phyloP scores from a whole-genome alignment of 2,113 vertebrate species.

The Scartelaos histophorus region DNA sequence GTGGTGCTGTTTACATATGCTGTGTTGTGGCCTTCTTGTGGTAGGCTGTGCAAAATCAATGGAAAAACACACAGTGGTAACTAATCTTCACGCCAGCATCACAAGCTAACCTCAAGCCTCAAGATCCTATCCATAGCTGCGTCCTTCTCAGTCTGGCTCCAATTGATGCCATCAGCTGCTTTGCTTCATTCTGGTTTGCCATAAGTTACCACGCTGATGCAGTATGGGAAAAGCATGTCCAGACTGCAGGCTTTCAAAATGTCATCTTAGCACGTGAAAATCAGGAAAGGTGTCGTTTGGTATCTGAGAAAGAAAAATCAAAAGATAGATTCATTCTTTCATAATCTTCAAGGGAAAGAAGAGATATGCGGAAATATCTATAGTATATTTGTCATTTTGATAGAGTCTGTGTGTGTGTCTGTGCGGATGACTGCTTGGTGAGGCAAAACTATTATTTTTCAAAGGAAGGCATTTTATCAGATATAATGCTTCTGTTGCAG shows the following conservation, averaged over 20 bases:
- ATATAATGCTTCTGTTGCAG: constrained; percentile 46
- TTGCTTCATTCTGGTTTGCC: constrained; percentile 34
- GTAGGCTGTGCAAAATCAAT: constrained; percentile 63
- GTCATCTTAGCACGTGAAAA: constrained; percentile 25
- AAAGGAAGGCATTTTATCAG: constrained; percentile 58
- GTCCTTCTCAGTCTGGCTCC: constrained; percentile 61
- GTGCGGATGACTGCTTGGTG: constrained; percentile 44
- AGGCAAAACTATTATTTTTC: constrained; percentile 64
- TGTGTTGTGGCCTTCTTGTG: constrained; percentile 48
- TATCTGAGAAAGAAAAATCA: constrained; percentile 28
- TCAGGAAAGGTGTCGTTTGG: constrained; percentile 48
- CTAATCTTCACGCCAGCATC: constrained; percentile 63
- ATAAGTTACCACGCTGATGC: constrained; percentile 54
- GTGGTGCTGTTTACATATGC: constrained; percentile 52
- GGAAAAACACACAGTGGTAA: constrained; percentile 61
- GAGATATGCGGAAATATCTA: constrained; percentile 42
- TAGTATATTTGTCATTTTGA: constrained; percentile 40
- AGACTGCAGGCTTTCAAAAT: constrained; percentile 19
- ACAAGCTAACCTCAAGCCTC: constrained; percentile 60
- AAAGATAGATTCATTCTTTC: constrained; percentile 22
- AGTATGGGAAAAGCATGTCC: constrained; percentile 37
- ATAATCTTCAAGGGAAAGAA: constrained; percentile 30
- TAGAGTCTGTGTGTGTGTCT: constrained; percentile 5
- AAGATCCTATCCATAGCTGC: constrained; percentile 35
- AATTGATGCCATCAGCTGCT: constrained; percentile 43